Percentiles rank a stretch among this genome's conserved stretches.
Conservation (phyloP, 1,140 invertebrate genomes). For the Drosophila burlai region DNA sequence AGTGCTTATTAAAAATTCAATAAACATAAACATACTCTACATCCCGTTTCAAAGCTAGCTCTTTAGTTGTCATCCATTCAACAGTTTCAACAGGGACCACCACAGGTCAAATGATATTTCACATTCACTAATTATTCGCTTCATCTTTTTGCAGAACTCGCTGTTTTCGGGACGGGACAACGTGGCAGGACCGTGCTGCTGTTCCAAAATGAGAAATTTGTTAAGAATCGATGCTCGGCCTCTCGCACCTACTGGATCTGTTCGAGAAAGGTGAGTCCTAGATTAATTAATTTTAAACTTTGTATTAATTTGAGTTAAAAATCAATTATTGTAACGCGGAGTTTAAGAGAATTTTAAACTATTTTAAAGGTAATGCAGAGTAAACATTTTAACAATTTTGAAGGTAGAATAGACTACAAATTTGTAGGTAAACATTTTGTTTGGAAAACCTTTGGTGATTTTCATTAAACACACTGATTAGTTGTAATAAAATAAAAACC, state of each 20-base stretch:
- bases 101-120: not conserved
- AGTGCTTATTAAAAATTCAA: constrained; percentile 16
- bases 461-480: too few species aligned
- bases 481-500: too few species aligned
- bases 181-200: constrained; percentile 74
- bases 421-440: too few species aligned
- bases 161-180: constrained; percentile 77
- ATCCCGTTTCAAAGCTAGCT: too few species aligned
- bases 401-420: too few species aligned
- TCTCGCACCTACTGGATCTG: constrained; percentile 84
- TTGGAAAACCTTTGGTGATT: too few species aligned
- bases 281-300: not conserved
- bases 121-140: not conserved
- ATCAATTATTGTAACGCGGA: not conserved
- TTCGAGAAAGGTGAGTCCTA: constrained; percentile 65
- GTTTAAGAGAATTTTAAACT: not conserved
- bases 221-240: constrained; percentile 77
- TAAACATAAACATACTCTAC: constrained; percentile 19
- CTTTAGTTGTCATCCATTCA: constrained; percentile 5
- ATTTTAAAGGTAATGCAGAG: not conserved
- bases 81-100: not conserved
- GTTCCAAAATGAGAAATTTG: constrained; percentile 74
- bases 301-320: not conserved
- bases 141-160: constrained; percentile 72
- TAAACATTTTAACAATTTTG: too few species aligned